A percentile compares a stretch with the other conserved stretches of the same genome.
phyloP scores from a whole-genome alignment of 2,888 invertebrate species.

The Phalera bucephala region DNA sequence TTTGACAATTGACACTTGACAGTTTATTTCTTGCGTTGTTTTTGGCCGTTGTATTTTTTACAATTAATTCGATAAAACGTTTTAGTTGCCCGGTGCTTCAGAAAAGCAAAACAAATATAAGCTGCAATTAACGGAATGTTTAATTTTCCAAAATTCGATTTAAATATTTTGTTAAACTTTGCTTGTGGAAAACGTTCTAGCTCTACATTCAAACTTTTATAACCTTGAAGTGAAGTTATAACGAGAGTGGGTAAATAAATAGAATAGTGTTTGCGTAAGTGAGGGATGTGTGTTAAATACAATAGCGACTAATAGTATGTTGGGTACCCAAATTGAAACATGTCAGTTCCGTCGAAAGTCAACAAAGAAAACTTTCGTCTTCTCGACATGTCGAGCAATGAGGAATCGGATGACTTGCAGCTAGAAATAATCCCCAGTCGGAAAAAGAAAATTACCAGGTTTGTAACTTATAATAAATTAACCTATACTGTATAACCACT shows the following conservation, averaged over 20 bases:
- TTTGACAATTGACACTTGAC: no score
- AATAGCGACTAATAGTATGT: conserved; percentile 51
- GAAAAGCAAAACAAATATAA: conserved; percentile 24
- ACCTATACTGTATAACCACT: no score
- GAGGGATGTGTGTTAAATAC: conserved; percentile 11
- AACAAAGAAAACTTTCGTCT: conserved; percentile 86
- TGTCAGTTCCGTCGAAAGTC: conserved; percentile 70
- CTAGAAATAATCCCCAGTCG: conserved; percentile 82
- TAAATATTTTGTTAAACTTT: conserved; percentile 8
- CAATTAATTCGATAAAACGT: no score
- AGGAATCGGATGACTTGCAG: conserved; percentile 84
- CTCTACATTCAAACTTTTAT: conserved; percentile 22
- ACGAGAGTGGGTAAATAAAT: conserved; percentile 19
- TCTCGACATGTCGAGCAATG: conserved; percentile 84
- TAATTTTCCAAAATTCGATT: not conserved
- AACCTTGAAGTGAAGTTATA: conserved; percentile 25
- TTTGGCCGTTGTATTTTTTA: no score
- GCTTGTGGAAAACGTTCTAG: conserved; percentile 11
- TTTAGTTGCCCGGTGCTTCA: no score
- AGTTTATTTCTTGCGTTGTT: no score
- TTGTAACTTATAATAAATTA: conserved; percentile 11
- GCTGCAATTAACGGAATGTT: conserved; percentile 6
- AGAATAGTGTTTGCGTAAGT: conserved; percentile 17
- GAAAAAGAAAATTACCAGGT: conserved; percentile 83
- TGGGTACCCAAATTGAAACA: conserved; percentile 44